phyloP scores from a whole-genome alignment of 1,140 invertebrate species.

The Sitophilus oryzae region DNA sequence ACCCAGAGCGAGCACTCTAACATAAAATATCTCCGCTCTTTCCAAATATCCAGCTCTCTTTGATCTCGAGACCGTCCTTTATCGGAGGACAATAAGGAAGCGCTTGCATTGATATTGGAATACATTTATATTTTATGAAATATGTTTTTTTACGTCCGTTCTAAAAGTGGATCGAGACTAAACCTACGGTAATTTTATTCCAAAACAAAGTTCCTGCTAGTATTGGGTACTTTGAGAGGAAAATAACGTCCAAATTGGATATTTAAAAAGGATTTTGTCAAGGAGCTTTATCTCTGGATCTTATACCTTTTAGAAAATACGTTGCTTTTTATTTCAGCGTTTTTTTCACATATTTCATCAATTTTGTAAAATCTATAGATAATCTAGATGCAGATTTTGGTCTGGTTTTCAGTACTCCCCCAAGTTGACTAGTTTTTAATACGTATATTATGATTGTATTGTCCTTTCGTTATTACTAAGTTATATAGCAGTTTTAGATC shows the following conservation, averaged over 20 bases:
- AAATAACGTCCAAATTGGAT: slow-evolving; percentile 11
- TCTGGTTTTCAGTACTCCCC: too few relatives aligned
- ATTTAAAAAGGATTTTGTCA: too few relatives aligned
- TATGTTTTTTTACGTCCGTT: slow-evolving; percentile 2
- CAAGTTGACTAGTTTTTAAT: too few relatives aligned
- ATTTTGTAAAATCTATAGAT: too few relatives aligned
- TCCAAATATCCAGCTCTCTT: not conserved
- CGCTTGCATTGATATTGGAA: slow-evolving; percentile 18
- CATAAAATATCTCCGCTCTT: slow-evolving; percentile 14
- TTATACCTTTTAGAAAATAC: too few relatives aligned
- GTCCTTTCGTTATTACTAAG: too few relatives aligned
- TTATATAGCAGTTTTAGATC: too few relatives aligned
- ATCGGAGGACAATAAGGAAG: slow-evolving; percentile 17
- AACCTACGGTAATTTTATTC: slow-evolving; percentile 9
- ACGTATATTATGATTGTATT: too few relatives aligned
- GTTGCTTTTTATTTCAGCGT: too few relatives aligned
- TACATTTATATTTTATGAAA: slow-evolving; percentile 9
- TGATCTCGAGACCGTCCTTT: slow-evolving; percentile 15
- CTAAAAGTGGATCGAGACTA: not conserved
- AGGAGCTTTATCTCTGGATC: too few relatives aligned
- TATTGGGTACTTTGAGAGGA: slow-evolving; percentile 4
- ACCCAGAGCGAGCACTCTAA: slow-evolving; percentile 10
- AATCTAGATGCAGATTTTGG: too few relatives aligned
- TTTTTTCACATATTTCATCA: too few relatives aligned
- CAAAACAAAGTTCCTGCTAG: slow-evolving; percentile 10